Evolutionary conservation across 2,113 vertebrate genomes (phyloP).

Genomic region (Bettongia penicillata): DNA sequence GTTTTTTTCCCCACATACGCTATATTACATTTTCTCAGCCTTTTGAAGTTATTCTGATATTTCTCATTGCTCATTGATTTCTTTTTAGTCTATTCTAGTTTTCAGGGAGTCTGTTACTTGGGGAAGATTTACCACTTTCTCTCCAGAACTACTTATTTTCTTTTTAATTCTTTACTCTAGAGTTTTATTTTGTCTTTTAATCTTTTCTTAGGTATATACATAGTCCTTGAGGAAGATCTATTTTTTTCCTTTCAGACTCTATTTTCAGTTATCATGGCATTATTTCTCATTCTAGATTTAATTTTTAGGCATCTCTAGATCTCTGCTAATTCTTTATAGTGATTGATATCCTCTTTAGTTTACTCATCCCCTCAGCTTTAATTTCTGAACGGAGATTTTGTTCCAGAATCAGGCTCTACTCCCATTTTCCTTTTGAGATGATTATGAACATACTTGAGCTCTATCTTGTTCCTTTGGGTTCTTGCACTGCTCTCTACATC

Average conservation of each 20-base stretch:
- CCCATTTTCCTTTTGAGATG: too few species aligned
- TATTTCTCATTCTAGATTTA: not conserved
- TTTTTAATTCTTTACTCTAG: not conserved
- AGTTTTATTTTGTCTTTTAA: not conserved
- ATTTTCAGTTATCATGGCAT: not conserved
- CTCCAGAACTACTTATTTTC: not conserved
- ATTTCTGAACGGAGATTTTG: not conserved
- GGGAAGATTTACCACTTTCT: not conserved
- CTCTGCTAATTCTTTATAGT: not conserved
- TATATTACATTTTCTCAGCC: too few species aligned
- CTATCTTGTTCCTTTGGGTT: too few species aligned
- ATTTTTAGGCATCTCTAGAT: not conserved
- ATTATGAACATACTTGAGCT: too few species aligned
- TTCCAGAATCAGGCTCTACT: not conserved
- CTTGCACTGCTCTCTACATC: not conserved
- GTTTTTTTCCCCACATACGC: too few species aligned
- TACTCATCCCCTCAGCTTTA: not conserved
- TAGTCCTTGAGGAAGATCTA: not conserved
- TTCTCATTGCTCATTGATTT: too few species aligned
- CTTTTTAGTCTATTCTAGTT: too few species aligned
- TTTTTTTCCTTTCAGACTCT: not conserved
- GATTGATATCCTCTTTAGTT: not conserved
- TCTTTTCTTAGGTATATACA: not conserved
- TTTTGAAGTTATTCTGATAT: too few species aligned
- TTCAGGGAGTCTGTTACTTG: too few species aligned